Evolutionary conservation across 2,113 vertebrate genomes (phyloP).

Genomic region (Craseonycteris thonglongyai): DNA sequence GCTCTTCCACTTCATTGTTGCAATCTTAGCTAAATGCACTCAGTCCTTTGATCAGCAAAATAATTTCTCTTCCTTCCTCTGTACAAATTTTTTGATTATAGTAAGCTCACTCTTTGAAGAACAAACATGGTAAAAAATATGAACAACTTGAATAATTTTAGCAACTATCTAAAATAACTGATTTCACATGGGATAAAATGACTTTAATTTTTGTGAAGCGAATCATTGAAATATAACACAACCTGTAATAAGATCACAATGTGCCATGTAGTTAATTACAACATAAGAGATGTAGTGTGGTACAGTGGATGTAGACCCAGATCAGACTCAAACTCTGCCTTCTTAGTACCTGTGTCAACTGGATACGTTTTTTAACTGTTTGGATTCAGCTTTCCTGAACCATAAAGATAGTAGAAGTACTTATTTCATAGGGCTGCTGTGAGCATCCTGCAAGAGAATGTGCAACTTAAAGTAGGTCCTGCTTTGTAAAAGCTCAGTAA

Average conservation of each 20-base stretch:
- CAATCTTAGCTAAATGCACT: constrained; percentile 26
- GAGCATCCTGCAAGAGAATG: not conserved
- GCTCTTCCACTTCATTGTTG: constrained; percentile 56
- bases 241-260: not conserved
- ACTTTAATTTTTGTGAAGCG: constrained; percentile 21
- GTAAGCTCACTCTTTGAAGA: constrained; percentile 62
- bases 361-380: not conserved
- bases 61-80: constrained; percentile 41
- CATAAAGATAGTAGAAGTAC: not conserved
- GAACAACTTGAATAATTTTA: constrained; percentile 64
- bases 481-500: not conserved
- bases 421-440: not conserved
- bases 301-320: not conserved
- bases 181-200: constrained; percentile 30
- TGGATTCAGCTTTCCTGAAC: not conserved
- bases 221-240: constrained; percentile 3
- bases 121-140: constrained; percentile 62
- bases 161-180: constrained; percentile 31
- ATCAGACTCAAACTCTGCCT: not conserved
- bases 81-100: constrained; percentile 59
- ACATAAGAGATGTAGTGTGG: not conserved
- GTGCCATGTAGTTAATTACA: not conserved
- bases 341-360: not conserved
- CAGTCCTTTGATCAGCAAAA: constrained; percentile 48
- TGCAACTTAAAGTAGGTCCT: not conserved